Conservation (phyloP, 2,797 vertebrate genomes). For the Chaenodraco wilsoni region DNA sequence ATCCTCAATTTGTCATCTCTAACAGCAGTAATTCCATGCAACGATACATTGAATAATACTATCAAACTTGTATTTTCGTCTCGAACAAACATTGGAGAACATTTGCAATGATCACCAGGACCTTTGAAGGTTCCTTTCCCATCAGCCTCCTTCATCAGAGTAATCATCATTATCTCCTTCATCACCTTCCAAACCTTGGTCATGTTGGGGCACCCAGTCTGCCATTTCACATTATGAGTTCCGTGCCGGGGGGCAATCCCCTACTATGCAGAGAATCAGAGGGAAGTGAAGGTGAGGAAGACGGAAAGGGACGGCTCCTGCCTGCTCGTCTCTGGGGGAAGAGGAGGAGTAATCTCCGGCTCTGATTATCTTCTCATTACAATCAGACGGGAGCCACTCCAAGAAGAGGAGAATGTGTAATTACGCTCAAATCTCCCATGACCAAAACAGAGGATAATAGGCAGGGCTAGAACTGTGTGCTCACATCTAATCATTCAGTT, state of each 20-base stretch:
- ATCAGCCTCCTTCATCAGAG: slow-evolving; percentile 54
- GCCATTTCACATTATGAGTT: slow-evolving; percentile 74
- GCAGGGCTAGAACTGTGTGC: slow-evolving; percentile 51
- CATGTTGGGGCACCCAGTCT: slow-evolving; percentile 58
- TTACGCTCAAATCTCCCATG: slow-evolving; percentile 76
- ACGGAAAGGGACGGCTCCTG: slow-evolving; percentile 62
- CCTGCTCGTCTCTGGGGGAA: slow-evolving; percentile 43
- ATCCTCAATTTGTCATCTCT: neutral
- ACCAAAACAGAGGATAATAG: slow-evolving; percentile 74
- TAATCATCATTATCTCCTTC: slow-evolving; percentile 68
- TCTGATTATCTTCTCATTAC: slow-evolving; percentile 85
- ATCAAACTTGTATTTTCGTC: slow-evolving; percentile 16
- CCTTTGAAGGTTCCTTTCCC: slow-evolving; percentile 34
- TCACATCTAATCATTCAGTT: slow-evolving; percentile 55
- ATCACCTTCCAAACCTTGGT: slow-evolving; percentile 58
- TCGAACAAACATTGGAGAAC: slow-evolving; percentile 15
- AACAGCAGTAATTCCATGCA: neutral
- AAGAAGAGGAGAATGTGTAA: slow-evolving; percentile 73
- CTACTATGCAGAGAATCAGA: slow-evolving; percentile 27
- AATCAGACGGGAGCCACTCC: slow-evolving; percentile 76
- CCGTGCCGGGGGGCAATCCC: slow-evolving; percentile 54
- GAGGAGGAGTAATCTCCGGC: slow-evolving; percentile 75
- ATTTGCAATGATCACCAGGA: slow-evolving; percentile 23
- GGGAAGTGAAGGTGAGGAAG: slow-evolving; percentile 55
- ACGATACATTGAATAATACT: neutral